Conservation (phyloP, 2,888 invertebrate genomes). For the Euclidia mi region DNA sequence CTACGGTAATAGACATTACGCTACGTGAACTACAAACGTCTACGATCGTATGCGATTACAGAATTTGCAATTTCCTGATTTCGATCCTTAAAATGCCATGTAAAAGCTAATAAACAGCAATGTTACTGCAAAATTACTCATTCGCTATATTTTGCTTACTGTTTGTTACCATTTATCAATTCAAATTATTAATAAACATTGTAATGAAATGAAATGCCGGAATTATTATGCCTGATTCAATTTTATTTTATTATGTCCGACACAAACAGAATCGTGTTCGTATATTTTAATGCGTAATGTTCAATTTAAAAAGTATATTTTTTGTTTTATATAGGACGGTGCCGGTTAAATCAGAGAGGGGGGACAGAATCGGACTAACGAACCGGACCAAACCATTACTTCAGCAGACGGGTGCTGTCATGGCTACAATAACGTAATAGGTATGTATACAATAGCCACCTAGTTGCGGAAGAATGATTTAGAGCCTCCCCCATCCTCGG, state of each 20-base stretch:
- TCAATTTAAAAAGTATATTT: slow-evolving; percentile 44
- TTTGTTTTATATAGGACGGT: slow-evolving; percentile 36
- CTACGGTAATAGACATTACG: slow-evolving; percentile 32
- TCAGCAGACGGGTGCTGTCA: slow-evolving; percentile 57
- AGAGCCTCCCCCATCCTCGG: slow-evolving; percentile 28
- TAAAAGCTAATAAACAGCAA: background rate
- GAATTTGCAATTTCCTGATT: slow-evolving; percentile 40
- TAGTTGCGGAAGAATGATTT: slow-evolving; percentile 49
- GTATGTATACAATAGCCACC: slow-evolving; percentile 34
- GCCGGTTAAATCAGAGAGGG: slow-evolving; percentile 48
- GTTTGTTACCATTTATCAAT: too few relatives aligned
- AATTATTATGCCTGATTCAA: slow-evolving; percentile 8
- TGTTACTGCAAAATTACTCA: too few relatives aligned
- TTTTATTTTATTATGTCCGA: slow-evolving; percentile 32
- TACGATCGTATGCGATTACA: slow-evolving; percentile 37
- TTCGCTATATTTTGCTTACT: background rate
- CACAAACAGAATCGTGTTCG: slow-evolving; percentile 23
- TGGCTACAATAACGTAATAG: slow-evolving; percentile 48
- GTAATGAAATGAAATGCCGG: too few relatives aligned
- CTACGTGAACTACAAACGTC: slow-evolving; percentile 39
- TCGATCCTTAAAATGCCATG: slow-evolving; percentile 19
- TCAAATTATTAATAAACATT: too few relatives aligned
- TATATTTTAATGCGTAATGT: slow-evolving; percentile 36
- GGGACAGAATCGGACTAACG: slow-evolving; percentile 62
- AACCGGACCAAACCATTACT: slow-evolving; percentile 67